Evolutionary conservation across 2,113 vertebrate species (phyloP).

Genomic region (Grantiella picta): DNA sequence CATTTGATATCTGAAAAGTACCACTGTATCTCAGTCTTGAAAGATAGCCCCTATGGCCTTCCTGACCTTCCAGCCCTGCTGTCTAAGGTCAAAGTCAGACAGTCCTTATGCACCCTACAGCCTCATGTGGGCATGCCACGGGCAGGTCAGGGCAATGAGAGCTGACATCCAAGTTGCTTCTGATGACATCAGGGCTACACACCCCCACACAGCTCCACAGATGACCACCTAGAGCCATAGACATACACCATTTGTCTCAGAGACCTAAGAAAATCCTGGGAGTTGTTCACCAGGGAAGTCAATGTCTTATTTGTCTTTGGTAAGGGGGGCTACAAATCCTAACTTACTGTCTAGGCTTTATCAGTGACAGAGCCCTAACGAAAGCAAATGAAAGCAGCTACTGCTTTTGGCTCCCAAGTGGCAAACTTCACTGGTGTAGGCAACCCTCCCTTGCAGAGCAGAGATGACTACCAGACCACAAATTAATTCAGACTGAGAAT

Average conservation of each 20-base stretch:
- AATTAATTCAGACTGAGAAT: neutral
- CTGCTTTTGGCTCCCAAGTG: neutral
- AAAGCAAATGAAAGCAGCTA: neutral
- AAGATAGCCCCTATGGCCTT: neutral
- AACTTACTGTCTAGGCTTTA: neutral
- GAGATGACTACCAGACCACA: neutral
- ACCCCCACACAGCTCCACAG: neutral
- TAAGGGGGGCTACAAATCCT: neutral
- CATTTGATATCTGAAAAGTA: neutral
- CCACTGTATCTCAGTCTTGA: neutral
- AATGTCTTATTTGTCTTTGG: neutral
- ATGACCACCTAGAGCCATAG: neutral
- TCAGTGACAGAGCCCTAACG: neutral
- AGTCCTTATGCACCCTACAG: neutral
- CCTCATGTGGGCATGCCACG: accelerated
- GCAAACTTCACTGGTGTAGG: neutral
- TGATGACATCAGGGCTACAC: neutral
- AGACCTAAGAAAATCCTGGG: neutral
- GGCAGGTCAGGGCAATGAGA: neutral
- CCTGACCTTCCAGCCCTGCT: neutral
- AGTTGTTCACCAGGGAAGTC: neutral
- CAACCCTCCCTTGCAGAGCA: accelerated
- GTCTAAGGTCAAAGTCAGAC: neutral
- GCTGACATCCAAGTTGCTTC: neutral
- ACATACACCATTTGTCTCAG: neutral